Percentiles rank a stretch among this genome's conserved stretches.
These are phyloP conservation scores for Lordiphosa clarofinis DNA, from an alignment of 1,140 invertebrate genomes.

Conservation along the genomic window DNA sequence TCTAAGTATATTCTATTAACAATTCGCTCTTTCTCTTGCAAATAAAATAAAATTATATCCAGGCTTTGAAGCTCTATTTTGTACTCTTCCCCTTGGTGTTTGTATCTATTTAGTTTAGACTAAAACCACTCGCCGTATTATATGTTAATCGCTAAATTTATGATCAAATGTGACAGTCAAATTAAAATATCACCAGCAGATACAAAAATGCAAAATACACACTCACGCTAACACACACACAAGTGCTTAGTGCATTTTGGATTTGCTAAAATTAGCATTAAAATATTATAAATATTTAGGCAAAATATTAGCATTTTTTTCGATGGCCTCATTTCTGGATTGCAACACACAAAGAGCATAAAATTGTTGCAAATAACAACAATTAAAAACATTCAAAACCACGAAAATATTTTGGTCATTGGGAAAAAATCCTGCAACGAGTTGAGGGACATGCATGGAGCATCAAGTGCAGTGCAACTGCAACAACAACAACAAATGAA, in stretches of 20 bases:
- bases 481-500: conserved; percentile 29
- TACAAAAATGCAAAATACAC: conserved; percentile 38
- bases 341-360: conserved; percentile 60
- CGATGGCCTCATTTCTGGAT: conserved; percentile 24
- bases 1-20: too few species aligned
- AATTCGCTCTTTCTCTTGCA: too few species aligned
- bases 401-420: conserved; percentile 51
- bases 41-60: too few species aligned
- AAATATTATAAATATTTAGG: conserved; percentile 75
- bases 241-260: conserved; percentile 37
- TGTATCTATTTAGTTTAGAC: conserved; percentile 4
- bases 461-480: conserved; percentile 59
- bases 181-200: conserved; percentile 74
- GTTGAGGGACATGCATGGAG: conserved; percentile 27
- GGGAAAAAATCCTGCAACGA: conserved; percentile 38
- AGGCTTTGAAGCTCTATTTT: too few species aligned
- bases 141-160: conserved; percentile 73
- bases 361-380: conserved; percentile 41
- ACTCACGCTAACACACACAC: not conserved
- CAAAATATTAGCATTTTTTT: conserved; percentile 62
- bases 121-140: conserved; percentile 28
- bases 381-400: conserved; percentile 71
- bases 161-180: conserved; percentile 73
- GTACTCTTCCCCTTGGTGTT: too few species aligned
- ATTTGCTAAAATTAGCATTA: conserved; percentile 75